phyloP scores from a whole-genome alignment of 1,140 invertebrate species.

The Bombus sibiricus region DNA sequence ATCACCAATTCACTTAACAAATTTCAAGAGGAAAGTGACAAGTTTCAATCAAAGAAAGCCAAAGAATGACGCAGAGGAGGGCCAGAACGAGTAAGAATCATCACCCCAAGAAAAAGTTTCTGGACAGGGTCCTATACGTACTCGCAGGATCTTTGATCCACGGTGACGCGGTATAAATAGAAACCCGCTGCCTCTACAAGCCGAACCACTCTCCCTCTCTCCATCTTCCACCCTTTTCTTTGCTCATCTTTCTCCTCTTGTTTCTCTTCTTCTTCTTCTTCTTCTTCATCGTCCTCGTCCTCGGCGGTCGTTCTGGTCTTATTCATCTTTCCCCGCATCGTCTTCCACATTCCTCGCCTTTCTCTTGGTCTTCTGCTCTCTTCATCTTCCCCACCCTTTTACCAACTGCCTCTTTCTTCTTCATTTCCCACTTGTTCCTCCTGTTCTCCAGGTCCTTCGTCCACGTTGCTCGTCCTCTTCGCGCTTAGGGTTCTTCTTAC shows the following conservation, averaged over 20 bases:
- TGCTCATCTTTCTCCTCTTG: slow-evolving; percentile 34
- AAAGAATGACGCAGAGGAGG: background rate
- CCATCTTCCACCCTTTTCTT: slow-evolving; percentile 26
- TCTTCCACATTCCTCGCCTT: slow-evolving; percentile 33
- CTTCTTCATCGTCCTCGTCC: background rate
- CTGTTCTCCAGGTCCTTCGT: background rate
- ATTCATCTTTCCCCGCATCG: slow-evolving; percentile 24
- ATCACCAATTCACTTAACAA: slow-evolving; percentile 47
- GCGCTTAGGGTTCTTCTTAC: slow-evolving; percentile 53
- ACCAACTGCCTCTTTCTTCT: slow-evolving; percentile 54
- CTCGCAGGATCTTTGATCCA: slow-evolving; percentile 70
- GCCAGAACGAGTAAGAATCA: slow-evolving; percentile 2
- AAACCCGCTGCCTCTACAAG: slow-evolving; percentile 65
- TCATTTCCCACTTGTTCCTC: slow-evolving; percentile 43
- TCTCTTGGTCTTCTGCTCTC: slow-evolving; percentile 18
- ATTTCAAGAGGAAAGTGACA: slow-evolving; percentile 35
- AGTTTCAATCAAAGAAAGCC: background rate
- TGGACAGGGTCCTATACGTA: slow-evolving; percentile 57
- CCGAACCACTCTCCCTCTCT: slow-evolving; percentile 58
- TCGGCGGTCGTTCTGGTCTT: slow-evolving; percentile 7
- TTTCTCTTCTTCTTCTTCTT: slow-evolving; percentile 19
- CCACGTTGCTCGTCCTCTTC: slow-evolving; percentile 6
- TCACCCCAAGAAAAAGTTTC: slow-evolving; percentile 40
- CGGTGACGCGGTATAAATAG: slow-evolving; percentile 75
- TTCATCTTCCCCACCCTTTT: slow-evolving; percentile 45